A percentile compares a stretch with the other conserved stretches of the same genome.
phyloP scores from a whole-genome alignment of 2,888 invertebrate genomes.

The Sympetrum striolatum region DNA sequence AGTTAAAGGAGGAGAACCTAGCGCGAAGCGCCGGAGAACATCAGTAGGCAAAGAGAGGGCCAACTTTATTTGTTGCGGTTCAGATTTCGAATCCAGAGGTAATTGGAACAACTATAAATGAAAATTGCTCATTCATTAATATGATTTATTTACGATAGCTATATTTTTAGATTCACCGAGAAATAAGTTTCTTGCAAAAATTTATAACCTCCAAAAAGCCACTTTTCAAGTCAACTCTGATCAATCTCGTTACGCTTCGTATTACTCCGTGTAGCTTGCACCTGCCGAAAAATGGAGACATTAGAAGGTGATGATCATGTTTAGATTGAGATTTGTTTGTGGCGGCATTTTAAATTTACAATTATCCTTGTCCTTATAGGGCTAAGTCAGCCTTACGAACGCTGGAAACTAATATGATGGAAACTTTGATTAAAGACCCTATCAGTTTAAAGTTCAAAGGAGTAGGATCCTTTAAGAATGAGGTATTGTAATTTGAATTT shows the following conservation, averaged over 20 bases:
- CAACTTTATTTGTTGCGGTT: slow-evolving; percentile 6
- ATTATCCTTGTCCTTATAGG: background rate
- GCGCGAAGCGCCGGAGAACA: background rate
- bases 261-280: background rate
- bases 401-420: background rate
- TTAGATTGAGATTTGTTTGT: background rate
- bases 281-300: background rate
- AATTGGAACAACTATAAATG: background rate
- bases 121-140: background rate
- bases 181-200: background rate
- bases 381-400: background rate
- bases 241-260: background rate
- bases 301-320: background rate
- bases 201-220: slow-evolving; percentile 18
- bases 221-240: background rate
- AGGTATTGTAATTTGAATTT: background rate
- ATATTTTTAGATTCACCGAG: slow-evolving; percentile 1
- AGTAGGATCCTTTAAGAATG: slow-evolving; percentile 21
- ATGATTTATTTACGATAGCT: background rate
- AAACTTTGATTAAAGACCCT: background rate
- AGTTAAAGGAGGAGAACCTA: background rate
- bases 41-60: background rate
- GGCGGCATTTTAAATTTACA: too few species aligned
- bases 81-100: slow-evolving; percentile 9
- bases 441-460: slow-evolving; percentile 20